Evolutionary conservation across 2,113 vertebrate genomes (phyloP), one percentile per base, ranked within the genome.

Genomic region (Pelmatolapia mariae): DNA sequence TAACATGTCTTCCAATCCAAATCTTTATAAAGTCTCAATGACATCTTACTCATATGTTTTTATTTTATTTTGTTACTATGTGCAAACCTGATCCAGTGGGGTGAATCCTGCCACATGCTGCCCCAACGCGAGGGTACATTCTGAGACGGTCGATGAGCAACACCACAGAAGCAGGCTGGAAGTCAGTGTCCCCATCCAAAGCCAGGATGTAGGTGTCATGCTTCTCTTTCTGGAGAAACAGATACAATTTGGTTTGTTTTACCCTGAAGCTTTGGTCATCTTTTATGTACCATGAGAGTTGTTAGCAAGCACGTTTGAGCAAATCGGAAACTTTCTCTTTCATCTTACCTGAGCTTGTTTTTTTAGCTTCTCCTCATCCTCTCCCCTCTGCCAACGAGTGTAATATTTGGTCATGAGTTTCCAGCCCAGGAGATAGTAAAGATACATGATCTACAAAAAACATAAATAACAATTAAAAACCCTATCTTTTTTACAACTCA

Each of bases 21-120:
- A n/a, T 52, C 19, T 38, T 6, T 18, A 50, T 8, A 7, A 50
- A 5, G 2, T 40, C 47, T 50, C 47, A 8, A 4, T 7, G 7
- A 18, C 18, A 16, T 19, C 47, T 18, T 50, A 2, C 47, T 50
- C 7, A 18, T 18, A 16, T 18, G 16, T 50, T 47, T 8, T 33
- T 8, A 13, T 24, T 43, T 16, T 6, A 4, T 40, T 8, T 45
- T 9, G 26, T 12, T 80, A 12, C n/a, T 43, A 6, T 59, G 16
- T 47, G 5, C 89, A 22, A 71, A 97, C 96, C 96, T 90, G 94
- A 88, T 80, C 96, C 96, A 2, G 96, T 96, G 10, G 96, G 96
- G 87, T 97, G 96, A 82, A 97, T 97, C 90, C 96, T 92, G 63
- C 96, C 96, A 85, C 96, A 97, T 0, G 93, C 96, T 8, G 96